Conservation (phyloP, 2,888 invertebrate species). For the Eustalomyia histrio region DNA sequence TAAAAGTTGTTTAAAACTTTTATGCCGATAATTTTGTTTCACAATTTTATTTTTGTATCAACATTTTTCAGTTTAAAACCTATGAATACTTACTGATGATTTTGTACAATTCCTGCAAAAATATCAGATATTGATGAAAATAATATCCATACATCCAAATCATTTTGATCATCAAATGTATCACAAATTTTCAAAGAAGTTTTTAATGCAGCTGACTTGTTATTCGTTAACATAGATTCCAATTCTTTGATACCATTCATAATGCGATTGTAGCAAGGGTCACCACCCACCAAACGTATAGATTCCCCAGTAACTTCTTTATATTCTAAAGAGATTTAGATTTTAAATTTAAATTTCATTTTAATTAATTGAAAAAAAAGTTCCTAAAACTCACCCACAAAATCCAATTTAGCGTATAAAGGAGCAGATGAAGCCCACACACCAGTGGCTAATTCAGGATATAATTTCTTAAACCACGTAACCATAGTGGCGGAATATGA, state of each 20-base stretch:
- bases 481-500: constrained; percentile 86
- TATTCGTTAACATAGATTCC: constrained; percentile 72
- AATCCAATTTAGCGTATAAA: constrained; percentile 83
- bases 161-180: constrained; percentile 73
- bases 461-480: constrained; percentile 84
- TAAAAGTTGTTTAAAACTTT: too few relatives aligned
- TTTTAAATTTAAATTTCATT: neutral
- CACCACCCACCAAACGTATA: constrained; percentile 74
- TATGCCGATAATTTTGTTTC: too few relatives aligned
- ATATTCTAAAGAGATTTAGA: constrained; percentile 71
- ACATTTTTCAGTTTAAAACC: too few relatives aligned
- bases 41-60: too few relatives aligned
- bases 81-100: constrained; percentile 70
- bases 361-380: neutral
- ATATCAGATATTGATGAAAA: constrained; percentile 76
- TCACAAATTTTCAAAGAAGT: constrained; percentile 74
- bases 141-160: constrained; percentile 75
- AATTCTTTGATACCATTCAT: constrained; percentile 73
- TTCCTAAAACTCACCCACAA: constrained; percentile 77
- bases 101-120: constrained; percentile 77
- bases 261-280: constrained; percentile 75
- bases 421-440: constrained; percentile 85
- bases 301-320: constrained; percentile 77
- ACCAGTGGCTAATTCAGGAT: constrained; percentile 83
- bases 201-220: constrained; percentile 71